Percentiles rank a stretch among this genome's conserved stretches.
Evolutionary conservation across 1,140 invertebrate genomes (phyloP).

Genomic region (Propsilocerus akamusi): DNA sequence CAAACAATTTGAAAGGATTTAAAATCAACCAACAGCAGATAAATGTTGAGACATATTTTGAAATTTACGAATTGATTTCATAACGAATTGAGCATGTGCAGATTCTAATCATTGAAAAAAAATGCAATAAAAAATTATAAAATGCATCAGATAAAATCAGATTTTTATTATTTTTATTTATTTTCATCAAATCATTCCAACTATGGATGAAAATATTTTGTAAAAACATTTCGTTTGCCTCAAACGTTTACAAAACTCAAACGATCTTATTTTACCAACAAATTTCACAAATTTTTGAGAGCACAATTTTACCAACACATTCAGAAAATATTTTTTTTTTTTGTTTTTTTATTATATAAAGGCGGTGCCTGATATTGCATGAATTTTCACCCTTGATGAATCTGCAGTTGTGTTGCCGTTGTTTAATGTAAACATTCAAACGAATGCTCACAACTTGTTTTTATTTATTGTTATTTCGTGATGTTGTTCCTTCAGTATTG

Average conservation of each 20-base stretch:
- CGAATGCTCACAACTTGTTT: neutral
- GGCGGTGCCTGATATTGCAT: neutral
- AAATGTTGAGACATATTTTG: no score
- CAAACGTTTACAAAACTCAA: conserved; percentile 4
- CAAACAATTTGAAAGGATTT: neutral
- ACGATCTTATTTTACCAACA: conserved; percentile 7
- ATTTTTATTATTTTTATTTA: no score
- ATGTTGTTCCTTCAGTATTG: neutral
- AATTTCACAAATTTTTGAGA: no score
- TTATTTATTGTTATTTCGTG: neutral
- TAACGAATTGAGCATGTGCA: no score
- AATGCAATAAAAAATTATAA: no score
- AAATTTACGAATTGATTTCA: no score
- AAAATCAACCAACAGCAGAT: neutral
- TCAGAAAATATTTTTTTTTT: neutral
- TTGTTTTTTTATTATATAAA: neutral
- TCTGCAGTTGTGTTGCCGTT: neutral
- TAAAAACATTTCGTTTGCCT: neutral
- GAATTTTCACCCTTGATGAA: neutral
- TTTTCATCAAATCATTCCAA: no score
- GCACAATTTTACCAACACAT: no score
- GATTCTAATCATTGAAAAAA: no score
- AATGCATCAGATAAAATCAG: no score
- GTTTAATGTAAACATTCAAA: neutral
- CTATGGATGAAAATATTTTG: neutral